Base-by-base conservation (phyloP, 2,888 invertebrate species). In the Oscheius sp. region DNA sequence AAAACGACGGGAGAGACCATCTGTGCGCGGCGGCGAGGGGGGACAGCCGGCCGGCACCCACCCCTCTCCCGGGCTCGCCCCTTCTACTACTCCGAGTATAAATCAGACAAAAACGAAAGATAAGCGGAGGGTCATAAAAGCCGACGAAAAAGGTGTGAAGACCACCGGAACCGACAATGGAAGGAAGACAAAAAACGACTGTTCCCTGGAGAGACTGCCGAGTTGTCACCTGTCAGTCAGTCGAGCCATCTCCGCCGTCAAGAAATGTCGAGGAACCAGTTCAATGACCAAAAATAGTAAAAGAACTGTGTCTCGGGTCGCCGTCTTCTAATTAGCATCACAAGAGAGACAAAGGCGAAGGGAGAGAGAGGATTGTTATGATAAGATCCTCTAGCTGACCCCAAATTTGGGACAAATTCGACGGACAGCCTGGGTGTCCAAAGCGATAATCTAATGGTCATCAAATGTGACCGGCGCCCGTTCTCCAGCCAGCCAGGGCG, bases 361-460 rank as follows among this genome's bases (percentile, higher is more conserved):
- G 21, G 21, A 21, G 35, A 35, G 13, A 43, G n/a, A 16, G 61
- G 21, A 61, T 61, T 66, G 66, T 66, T 66, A 66, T 66, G 52
- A 66, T 66, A 66, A 52, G 63, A 63, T 63, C 45, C 58, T 7
- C 27, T 27, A 3, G 41, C 41, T 35, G 61, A 61, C 9, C 41
- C 16, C 18, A 45, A 61, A 61, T 23, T 25, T 66, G 66, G 66
- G 49, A 25, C 66, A 52, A 66, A 66, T 66, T 66, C 66, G n/a
- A 18, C 18, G 21, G n/a, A 9, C 9, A 13, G 18, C 21, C 27
- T 29, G 9, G 18, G 23, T 63, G 45, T 45, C 45, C 23, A 35
- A 35, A 23, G 66, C 49, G 66, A 66, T 66, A 66, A 66, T 66
- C 66, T 66, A 66, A 66, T 66, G 66, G 66, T 66, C 66, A 66